Evolutionary conservation across 2,797 vertebrate species (phyloP), one percentile per base, ranked within the genome.

Genomic region (Xenopus petersii): DNA sequence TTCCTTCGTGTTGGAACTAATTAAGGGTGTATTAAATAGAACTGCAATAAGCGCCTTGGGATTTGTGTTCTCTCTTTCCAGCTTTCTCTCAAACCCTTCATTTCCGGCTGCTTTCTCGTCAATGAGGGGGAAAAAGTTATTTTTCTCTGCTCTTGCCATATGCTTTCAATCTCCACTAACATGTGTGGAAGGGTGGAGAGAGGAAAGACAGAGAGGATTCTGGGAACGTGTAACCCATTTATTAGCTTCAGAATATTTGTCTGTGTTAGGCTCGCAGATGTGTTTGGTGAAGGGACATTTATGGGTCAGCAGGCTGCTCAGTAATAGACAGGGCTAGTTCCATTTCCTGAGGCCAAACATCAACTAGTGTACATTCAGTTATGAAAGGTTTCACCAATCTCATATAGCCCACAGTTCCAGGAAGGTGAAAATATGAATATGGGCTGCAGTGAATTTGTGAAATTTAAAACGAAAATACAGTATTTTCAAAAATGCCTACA

Each of bases 151-250:
- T 60, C 60, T 65, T 61, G 17, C 63, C 75, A 71, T 71, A 71
- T 77, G 75, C 59, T 77, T 77, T 71, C 64, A 67, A 71, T 77
- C 56, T 67, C 11, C 17, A 49, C 26, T 30, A 71, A 60, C 61
- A 71, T 54, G 71, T 71, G 69, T 77, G 75, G 75, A 70, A 71
- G 68, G 74, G 42, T 24, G 68, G 74, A 16, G 69, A 16, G 49
- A 68, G 36, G 60, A 62, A 26, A 13, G 60, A 5, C 36, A 36
- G 30, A 64, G 11, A 64, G 63, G n/a, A 64, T 64, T 64, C 33
- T 64, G 63, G 63, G 63, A 64, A 17, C 17, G 17, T 10, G 54
- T 67, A 24, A 59, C 16, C 17, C 67, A 47, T 16, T 24, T 58
- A 26, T 11, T 24, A 36, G 30, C 1, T 36, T 42, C 8, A 15